Evolutionary conservation across 2,888 invertebrate genomes (phyloP), one percentile per base, ranked within the genome.

Genomic region (Chrysolina haemoptera): DNA sequence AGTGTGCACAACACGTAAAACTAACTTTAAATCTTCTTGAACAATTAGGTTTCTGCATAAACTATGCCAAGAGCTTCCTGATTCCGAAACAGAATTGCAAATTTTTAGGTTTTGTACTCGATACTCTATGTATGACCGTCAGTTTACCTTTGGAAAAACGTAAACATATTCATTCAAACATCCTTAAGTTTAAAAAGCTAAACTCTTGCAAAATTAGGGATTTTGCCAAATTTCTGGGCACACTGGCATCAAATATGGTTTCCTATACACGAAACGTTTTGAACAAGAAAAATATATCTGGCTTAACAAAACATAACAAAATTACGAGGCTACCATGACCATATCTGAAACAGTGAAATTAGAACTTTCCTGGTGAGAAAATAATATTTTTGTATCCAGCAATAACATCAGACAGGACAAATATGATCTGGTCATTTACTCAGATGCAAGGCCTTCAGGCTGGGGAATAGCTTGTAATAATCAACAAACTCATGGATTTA

Each of bases 401-500:
- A 40, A 40, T 12, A 16, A 11, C 9, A 12, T 11, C 35, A 9
- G 10, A 62, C 27, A 27, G 27, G 27, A 14, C n/a, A 12, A 35
- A 20, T 68, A 40, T 18, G 5, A 46, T n/a, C 6, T 68, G 6
- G 59, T 40, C 35, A 69, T 62, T 8, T 63, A 22, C 16, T 27
- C 48, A 2, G 69, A 63, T 50, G 69, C 69, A 11, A 62, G 62
- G 2, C 11, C n/a, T 11, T 43, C 48, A 9, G 69, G 69, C 8
- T 62, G 69, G 69, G 40, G 63, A 8, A 35, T n/a, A 11, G 9
- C 8, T 11, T 46, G 69, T 27, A 27, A 62, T 12, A 14, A 16
- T 4, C 20, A 14, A 35, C 62, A 69, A 62, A 22, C 22, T 27
- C 59, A 46, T 63, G 41, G 41, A 5, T 63, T 63, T n/a, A n/a